These are phyloP conservation scores for Drosophila infuscata DNA, from an alignment of 2,888 invertebrate species.

Conservation along the genomic window DNA sequence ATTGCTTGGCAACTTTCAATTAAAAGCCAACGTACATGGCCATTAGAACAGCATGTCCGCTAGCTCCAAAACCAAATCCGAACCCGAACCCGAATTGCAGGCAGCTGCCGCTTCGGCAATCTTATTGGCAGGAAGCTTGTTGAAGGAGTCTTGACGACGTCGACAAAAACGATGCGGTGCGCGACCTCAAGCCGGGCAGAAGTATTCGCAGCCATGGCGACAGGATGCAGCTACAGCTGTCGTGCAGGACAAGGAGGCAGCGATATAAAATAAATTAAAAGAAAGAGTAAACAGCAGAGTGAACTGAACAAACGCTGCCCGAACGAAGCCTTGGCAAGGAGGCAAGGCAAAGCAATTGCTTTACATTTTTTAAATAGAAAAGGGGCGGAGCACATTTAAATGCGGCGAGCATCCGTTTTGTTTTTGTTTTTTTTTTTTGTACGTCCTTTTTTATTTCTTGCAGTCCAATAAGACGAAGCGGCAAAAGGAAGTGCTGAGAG, in stretches of 20 bases:
- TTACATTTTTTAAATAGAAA: constrained; percentile 81
- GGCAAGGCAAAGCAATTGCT: constrained; percentile 61
- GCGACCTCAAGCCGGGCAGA: constrained; percentile 73
- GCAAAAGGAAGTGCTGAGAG: constrained; percentile 51
- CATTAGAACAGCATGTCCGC: constrained; percentile 39
- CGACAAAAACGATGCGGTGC: constrained; percentile 21
- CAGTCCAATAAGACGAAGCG: constrained; percentile 79
- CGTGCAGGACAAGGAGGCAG: constrained; percentile 57
- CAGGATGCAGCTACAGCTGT: constrained; percentile 29
- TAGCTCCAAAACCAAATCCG: not conserved
- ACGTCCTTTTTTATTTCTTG: constrained; percentile 47
- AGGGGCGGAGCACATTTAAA: constrained; percentile 83
- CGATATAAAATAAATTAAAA: constrained; percentile 78
- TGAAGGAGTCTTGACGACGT: constrained; percentile 58
- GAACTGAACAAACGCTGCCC: constrained; percentile 17
- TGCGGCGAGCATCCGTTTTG: constrained; percentile 53
- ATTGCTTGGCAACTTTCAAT: constrained; percentile 61
- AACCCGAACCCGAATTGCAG: constrained; percentile 12
- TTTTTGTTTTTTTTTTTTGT: constrained; percentile 32
- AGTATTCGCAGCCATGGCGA: constrained; percentile 41
- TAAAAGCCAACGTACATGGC: constrained; percentile 43
- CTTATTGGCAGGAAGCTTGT: constrained; percentile 72
- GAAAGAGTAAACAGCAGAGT: constrained; percentile 66
- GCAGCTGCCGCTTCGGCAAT: constrained; percentile 34
- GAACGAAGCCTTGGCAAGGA: constrained; percentile 17